phyloP scores from a whole-genome alignment of 1,140 invertebrate genomes.

The Varroa destructor region DNA sequence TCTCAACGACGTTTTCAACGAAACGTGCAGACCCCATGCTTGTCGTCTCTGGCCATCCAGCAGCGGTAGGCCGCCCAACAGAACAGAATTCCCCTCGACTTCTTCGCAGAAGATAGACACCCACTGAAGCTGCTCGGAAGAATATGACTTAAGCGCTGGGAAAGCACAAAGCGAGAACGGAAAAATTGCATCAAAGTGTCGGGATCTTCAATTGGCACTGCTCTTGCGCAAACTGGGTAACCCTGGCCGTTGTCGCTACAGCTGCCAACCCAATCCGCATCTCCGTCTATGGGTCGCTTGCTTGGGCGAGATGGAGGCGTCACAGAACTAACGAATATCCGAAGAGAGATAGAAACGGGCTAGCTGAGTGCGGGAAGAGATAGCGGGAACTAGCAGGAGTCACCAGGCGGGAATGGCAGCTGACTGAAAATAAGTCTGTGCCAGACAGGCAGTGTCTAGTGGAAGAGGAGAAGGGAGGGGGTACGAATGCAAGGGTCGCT shows the following conservation, averaged over 20 bases:
- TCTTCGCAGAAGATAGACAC: background rate
- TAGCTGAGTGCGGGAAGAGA: no score
- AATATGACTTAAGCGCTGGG: slow-evolving; percentile 1
- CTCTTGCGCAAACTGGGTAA: background rate
- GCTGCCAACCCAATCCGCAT: background rate
- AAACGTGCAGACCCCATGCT: background rate
- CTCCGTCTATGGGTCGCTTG: background rate
- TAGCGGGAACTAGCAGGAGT: no score
- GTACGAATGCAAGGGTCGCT: no score
- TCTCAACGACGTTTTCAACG: background rate
- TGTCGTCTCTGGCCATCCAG: background rate
- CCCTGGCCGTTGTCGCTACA: background rate
- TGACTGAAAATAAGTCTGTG: no score
- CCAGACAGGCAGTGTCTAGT: no score
- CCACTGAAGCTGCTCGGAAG: background rate
- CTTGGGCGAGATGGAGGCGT: background rate
- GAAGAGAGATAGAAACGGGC: no score
- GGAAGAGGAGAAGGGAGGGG: no score
- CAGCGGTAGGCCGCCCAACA: no score
- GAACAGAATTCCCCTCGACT: background rate
- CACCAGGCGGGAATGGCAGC: no score
- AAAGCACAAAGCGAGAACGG: background rate
- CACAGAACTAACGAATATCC: background rate
- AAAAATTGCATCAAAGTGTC: background rate
- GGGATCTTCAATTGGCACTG: background rate